Evolutionary conservation across 2,113 vertebrate species (phyloP), one percentile per base, ranked within the genome.

Genomic region (Callipepla californica): DNA sequence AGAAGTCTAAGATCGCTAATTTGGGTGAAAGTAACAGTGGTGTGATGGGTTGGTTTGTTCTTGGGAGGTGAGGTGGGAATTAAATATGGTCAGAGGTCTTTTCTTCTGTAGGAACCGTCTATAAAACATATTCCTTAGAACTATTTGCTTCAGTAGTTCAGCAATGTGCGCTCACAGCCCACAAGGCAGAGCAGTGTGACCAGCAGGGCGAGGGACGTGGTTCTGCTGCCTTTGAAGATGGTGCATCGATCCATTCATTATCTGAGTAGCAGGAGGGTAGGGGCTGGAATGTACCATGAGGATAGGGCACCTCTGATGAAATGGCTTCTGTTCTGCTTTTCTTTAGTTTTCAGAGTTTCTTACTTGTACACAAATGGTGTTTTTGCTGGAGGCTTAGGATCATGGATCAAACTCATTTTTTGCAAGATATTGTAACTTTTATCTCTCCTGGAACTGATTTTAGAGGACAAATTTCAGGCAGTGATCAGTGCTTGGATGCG

Each of bases 251-350:
- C 78, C 95, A 95, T 93, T 97, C 95, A 95, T 93, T 97, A 82
- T 88, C 95, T 98, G 26, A 97, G 94, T 97, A 98, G 66, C 97
- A 98, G 86, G 97, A 98, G 95, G 97, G 96, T 97, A 95, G 98
- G 97, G 91, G 23, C 50, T 88, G 44, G 34, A 12, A 32, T n/a
- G 38, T 62, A 2, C 19, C 7, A 8, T 25, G 19, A 30, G 47
- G 32, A 28, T 40, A 40, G 40, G 40, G 13, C 40, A 40, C 40
- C 40, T 40, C 40, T 40, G 40, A 40, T 40, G 40, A 40, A 40
- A 40, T 40, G 40, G 40, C 40, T 40, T 40, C 13, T 40, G n/a
- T 61, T 48, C 11, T 6, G 22, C 23, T 72, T 58, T 62, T 44
- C 47, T 62, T 45, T 26, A 19, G 12, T 73, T 89, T 63, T 40